These are phyloP conservation scores for Malacoctenus gilli DNA, from an alignment of 2,797 vertebrate genomes.

Conservation along the genomic window DNA sequence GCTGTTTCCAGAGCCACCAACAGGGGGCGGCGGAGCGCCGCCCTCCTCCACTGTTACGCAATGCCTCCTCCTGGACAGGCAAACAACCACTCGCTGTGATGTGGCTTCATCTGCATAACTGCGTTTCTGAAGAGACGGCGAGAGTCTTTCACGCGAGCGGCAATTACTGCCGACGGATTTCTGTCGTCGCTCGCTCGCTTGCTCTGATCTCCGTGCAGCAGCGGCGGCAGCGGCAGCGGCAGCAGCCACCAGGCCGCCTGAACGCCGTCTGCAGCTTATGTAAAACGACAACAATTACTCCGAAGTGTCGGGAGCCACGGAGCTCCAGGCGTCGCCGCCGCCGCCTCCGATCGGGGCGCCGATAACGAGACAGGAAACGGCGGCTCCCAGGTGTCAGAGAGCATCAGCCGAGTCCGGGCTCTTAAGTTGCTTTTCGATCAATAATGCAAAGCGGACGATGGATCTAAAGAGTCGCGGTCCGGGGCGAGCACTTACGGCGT, in stretches of 20 bases:
- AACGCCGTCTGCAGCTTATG: slow-evolving; percentile 28
- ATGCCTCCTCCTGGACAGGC: slow-evolving; percentile 41
- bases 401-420: no score
- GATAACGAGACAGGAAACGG: slow-evolving; percentile 24
- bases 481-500: slow-evolving; percentile 93
- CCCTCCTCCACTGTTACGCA: slow-evolving; percentile 53
- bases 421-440: no score
- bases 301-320: slow-evolving; percentile 25
- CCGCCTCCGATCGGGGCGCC: slow-evolving; percentile 5
- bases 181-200: slow-evolving; percentile 16
- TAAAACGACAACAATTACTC: slow-evolving; percentile 34
- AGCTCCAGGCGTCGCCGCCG: slow-evolving; percentile 14
- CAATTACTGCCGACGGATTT: slow-evolving; percentile 41
- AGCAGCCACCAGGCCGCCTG: slow-evolving; percentile 29
- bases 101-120: slow-evolving; percentile 48
- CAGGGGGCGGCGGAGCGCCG: slow-evolving; percentile 63
- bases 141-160: slow-evolving; percentile 23
- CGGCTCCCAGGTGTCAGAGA: slow-evolving; percentile 4
- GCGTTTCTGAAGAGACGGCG: slow-evolving; percentile 33
- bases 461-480: no score
- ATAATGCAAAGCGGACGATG: no score
- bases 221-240: slow-evolving; percentile 18
- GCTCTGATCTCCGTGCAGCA: slow-evolving; percentile 26
- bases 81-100: slow-evolving; percentile 46
- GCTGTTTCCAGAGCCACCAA: slow-evolving; percentile 42